phyloP scores from a whole-genome alignment of 2,797 vertebrate species.

The Gallinago solitaria region DNA sequence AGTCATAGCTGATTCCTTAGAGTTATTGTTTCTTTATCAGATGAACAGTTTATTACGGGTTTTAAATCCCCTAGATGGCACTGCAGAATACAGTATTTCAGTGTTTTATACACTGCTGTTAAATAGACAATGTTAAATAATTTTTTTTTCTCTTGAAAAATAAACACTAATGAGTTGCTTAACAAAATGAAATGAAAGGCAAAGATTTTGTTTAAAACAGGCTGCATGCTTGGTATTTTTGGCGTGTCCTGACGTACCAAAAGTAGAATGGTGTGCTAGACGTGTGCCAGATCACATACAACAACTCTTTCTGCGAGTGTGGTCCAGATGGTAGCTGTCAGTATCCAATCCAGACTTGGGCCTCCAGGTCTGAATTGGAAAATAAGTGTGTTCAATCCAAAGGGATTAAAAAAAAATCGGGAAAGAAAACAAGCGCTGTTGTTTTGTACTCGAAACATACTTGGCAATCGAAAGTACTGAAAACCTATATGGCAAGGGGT shows the following conservation, averaged over 20 bases:
- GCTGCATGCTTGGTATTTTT: slow-evolving; percentile 35
- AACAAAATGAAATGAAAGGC: slow-evolving; percentile 35
- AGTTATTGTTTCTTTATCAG: slow-evolving; percentile 14
- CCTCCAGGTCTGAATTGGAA: slow-evolving; percentile 60
- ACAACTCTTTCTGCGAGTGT: slow-evolving; percentile 11
- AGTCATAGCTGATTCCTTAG: slow-evolving; percentile 39
- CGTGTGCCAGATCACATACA: slow-evolving; percentile 32
- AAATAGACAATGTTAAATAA: slow-evolving; percentile 46
- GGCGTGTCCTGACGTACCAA: background rate
- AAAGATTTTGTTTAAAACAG: background rate
- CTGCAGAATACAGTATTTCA: slow-evolving; percentile 78
- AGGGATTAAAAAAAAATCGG: slow-evolving; percentile 46
- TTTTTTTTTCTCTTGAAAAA: slow-evolving; percentile 69
- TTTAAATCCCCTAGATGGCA: slow-evolving; percentile 81
- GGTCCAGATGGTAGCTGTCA: slow-evolving; percentile 68
- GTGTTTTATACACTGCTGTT: slow-evolving; percentile 53
- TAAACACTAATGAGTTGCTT: slow-evolving; percentile 45
- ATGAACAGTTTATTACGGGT: background rate
- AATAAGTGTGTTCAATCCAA: slow-evolving; percentile 44
- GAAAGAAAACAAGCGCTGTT: slow-evolving; percentile 36
- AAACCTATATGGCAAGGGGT: background rate
- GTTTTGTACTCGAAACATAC: background rate
- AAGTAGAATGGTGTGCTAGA: background rate
- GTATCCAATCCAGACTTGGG: slow-evolving; percentile 22
- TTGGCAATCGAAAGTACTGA: background rate